Base-by-base conservation (phyloP, 2,113 vertebrate genomes). In the Crotalus tigris region DNA sequence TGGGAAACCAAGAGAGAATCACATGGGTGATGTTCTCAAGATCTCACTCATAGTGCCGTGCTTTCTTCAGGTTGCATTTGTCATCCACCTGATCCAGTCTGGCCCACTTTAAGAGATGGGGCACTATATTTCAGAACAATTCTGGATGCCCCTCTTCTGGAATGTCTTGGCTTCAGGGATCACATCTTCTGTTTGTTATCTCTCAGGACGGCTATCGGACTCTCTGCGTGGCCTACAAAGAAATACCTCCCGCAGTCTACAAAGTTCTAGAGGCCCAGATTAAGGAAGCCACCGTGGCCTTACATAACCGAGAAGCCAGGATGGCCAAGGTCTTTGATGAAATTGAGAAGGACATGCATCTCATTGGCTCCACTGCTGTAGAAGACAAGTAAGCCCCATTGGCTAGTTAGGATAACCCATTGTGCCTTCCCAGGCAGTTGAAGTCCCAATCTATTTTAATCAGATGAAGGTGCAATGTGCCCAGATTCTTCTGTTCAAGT, bases 301-400 rank as follows among this genome's bases (percentile, higher is more conserved):
- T 99, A 93, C 98, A 99, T 96, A 98, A 99, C 96, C 98, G 99
- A 96, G 99, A 99, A 96, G 98, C 99, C 95, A 99, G 98, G 97
- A 98, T 99, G 96, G 98, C 98, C 75, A 97, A 97, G 81, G 97
- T 99, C 94, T 99, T 99, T 96, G 99, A 99, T 92, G 98, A 98
- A 93, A 98, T 99, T 93, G 99, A 99, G 96, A 98, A 97, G 2
- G 98, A 97, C 93, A 99, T 99, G 99, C 98, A 98, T 97, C 98
- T 99, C 93, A 99, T 99, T 54, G 99, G 99, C 93, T 98, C 99
- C 15, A 99, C 99, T 29, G 99, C 99, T 19, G 99, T 99, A 12
- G 99, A 99, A 96, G 99, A 99, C 98, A 98, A 98, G 99, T 99
- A 97, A 93, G 94, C 90, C 17, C 15, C 29, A n/a, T 3, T 44